Evolutionary conservation across 2,888 invertebrate genomes (phyloP).

Genomic region (Rhamnusium bicolor): DNA sequence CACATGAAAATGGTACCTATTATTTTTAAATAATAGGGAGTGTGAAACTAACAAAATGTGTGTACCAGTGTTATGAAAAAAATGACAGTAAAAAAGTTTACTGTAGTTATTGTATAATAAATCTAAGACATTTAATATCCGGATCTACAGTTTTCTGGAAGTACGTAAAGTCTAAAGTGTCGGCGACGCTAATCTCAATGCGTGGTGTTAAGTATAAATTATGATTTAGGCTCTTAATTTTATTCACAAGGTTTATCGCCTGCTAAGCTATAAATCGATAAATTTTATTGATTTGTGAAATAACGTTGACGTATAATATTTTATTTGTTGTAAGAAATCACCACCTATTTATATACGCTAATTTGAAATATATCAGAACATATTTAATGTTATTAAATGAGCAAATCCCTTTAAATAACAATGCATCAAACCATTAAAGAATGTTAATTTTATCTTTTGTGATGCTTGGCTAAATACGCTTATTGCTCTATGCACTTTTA

Average conservation of each 20-base stretch:
- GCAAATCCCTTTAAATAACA: not conserved
- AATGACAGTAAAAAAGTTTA: no score
- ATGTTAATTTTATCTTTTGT: not conserved
- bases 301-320: constrained; percentile 8
- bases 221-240: constrained; percentile 6
- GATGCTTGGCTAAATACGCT: not conserved
- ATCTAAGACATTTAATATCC: constrained; percentile 21
- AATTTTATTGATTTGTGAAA: constrained; percentile 17
- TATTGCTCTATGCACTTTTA: not conserved
- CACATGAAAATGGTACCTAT: no score
- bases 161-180: constrained; percentile 7
- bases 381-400: not conserved
- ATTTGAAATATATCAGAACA: not conserved
- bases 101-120: constrained; percentile 17
- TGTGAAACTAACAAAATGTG: no score
- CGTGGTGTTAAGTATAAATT: constrained; percentile 30
- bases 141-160: constrained; percentile 20
- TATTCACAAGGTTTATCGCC: constrained; percentile 18
- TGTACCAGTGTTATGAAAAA: no score
- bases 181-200: constrained; percentile 18
- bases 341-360: not conserved
- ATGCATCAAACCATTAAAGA: not conserved
- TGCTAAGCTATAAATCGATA: constrained; percentile 12
- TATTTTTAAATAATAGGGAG: no score
- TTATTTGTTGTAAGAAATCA: not conserved